These are phyloP conservation scores for Microplitis deprimator DNA, from an alignment of 2,888 invertebrate species.

Conservation along the genomic window DNA sequence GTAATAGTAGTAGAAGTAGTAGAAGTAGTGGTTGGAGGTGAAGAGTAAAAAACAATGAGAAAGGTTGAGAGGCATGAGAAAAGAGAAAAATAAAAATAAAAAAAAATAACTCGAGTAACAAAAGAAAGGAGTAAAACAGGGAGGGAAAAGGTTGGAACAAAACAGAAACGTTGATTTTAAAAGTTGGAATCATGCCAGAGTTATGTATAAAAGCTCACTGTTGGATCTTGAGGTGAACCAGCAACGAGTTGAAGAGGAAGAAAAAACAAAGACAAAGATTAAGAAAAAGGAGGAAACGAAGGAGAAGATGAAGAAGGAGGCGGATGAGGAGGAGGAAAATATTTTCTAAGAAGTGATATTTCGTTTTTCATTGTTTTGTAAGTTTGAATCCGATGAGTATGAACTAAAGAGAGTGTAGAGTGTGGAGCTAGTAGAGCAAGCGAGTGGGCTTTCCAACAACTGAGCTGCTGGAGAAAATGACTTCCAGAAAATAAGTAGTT, in stretches of 20 bases:
- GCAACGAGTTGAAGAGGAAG: not conserved
- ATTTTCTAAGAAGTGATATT: conserved; percentile 32
- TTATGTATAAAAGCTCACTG: conserved; percentile 61
- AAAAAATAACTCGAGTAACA: conserved; percentile 3
- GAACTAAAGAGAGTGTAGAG: conserved; percentile 17
- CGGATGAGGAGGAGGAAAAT: conserved; percentile 26
- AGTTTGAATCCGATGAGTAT: conserved; percentile 28
- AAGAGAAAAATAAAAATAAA: conserved; percentile 7
- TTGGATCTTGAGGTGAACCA: conserved; percentile 54
- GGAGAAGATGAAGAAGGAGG: conserved; percentile 33
- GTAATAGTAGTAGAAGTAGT: not conserved
- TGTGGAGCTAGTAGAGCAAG: conserved; percentile 5
- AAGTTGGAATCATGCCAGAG: conserved; percentile 64
- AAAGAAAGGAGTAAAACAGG: conserved; percentile 18
- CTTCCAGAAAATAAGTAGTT: conserved; percentile 45
- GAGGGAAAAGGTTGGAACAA: conserved; percentile 26
- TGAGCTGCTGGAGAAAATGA: conserved; percentile 44
- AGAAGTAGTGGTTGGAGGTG: not conserved
- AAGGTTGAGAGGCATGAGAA: conserved; percentile 7
- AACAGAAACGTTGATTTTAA: conserved; percentile 59
- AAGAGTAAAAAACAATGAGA: conserved; percentile 16
- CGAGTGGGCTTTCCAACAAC: conserved; percentile 19
- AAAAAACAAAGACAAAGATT: conserved; percentile 28
- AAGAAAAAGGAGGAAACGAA: conserved; percentile 27
- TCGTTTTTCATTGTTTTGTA: conserved; percentile 36